Conservation (phyloP, 2,888 invertebrate species). For the Nomada fabriciana region DNA sequence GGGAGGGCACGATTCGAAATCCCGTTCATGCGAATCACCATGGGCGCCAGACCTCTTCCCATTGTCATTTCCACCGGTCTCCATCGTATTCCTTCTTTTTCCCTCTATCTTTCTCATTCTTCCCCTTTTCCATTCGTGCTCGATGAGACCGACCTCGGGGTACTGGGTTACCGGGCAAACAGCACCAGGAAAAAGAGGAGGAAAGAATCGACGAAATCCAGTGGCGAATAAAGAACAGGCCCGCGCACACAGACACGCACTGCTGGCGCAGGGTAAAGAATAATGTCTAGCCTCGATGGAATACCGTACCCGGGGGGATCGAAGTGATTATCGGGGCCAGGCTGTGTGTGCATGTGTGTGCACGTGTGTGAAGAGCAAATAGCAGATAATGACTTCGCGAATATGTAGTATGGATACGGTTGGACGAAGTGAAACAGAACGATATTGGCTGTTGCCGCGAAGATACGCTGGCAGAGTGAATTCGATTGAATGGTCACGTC, state of each 20-base stretch:
- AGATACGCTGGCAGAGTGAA: background rate
- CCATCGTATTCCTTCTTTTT: background rate
- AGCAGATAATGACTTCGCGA: conserved; percentile 12
- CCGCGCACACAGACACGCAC: background rate
- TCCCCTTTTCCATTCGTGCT: conserved; percentile 33
- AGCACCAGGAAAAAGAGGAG: conserved; percentile 5
- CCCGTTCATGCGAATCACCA: conserved; percentile 65
- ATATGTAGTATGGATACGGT: background rate
- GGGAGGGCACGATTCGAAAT: conserved; percentile 56
- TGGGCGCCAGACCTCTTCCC: conserved; percentile 20
- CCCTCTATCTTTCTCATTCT: background rate
- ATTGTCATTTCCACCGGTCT: conserved; percentile 63
- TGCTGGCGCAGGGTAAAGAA: background rate
- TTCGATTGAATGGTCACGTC: background rate
- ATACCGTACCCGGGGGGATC: conserved; percentile 7
- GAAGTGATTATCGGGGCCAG: conserved; percentile 14
- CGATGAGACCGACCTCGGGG: conserved; percentile 56
- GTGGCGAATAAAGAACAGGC: conserved; percentile 32
- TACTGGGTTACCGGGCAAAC: conserved; percentile 33
- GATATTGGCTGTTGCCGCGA: background rate
- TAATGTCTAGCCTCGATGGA: conserved; percentile 19
- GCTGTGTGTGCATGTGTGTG: background rate
- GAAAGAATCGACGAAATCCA: conserved; percentile 33
- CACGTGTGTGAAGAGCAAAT: conserved; percentile 12
- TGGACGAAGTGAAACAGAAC: background rate